Base-by-base conservation (phyloP, 2,113 vertebrate species). In the Platysternon megacephalum region DNA sequence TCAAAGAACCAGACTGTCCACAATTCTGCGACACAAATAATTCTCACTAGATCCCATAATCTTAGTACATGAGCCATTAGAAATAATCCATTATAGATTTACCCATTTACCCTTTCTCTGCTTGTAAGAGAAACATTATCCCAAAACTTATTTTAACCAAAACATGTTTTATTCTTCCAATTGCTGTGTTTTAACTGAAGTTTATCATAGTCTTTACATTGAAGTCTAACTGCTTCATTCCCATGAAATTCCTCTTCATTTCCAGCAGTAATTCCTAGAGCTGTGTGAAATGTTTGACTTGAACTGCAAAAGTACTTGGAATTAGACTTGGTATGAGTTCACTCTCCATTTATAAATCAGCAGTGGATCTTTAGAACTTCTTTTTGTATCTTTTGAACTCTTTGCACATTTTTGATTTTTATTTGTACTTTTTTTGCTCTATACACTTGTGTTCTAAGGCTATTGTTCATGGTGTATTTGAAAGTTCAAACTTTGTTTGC, bases 301-400 rank as follows among this genome's bases (percentile, higher is more conserved):
- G 72, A 94, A 94, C 89, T 97, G 94, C 81, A 96, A 95, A 96
- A 94, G 93, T 86, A 68, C 46, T 79, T 94, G 94, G 79, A 89
- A 93, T n/a, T 88, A 91, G 89, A 88, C 85, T 94, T 79, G 85
- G 82, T 90, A 92, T 93, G 95, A 96, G 79, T 90, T 97, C 88
- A 89, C 56, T 49, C 85, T 92, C 49, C 85, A 39, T 94, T 96
- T 94, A 91, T 87, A 93, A 96, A 94, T 94, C 81, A 89, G 72
- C 93, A 86, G 52, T 3, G 16, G 91, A 82, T 91, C 2, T 4
- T 85, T 91, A 89, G 90, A 65, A 46, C 24, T 44, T 46, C 79
- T 91, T 52, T 44, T 5, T 53, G 42, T 82, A 86, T 88, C 93
- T 94, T 61, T 86, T 88, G 94, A 53, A 22, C 6, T 87, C 95